Evolutionary conservation across 2,113 vertebrate species (phyloP).

Genomic region (Plectropomus leopardus): DNA sequence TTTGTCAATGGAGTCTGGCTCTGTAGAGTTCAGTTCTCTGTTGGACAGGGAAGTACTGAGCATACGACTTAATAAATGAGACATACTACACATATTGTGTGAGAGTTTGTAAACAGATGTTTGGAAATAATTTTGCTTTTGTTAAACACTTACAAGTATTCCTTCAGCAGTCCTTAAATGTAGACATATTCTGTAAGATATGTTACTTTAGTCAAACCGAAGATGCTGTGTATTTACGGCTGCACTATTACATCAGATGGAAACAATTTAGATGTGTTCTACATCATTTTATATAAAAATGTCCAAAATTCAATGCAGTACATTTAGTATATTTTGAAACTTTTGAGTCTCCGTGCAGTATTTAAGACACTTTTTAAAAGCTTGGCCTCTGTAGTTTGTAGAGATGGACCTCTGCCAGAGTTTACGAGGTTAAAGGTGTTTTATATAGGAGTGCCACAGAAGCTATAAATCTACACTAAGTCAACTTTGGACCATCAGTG

Average conservation of each 20-base stretch:
- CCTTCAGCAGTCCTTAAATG: neutral
- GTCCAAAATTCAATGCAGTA: neutral
- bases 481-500: conserved; percentile 11
- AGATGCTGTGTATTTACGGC: neutral
- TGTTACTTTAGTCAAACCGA: neutral
- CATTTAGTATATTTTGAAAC: neutral
- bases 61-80: too few species aligned
- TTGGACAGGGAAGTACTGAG: too few species aligned
- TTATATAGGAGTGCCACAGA: neutral
- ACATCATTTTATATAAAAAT: neutral
- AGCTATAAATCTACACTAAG: conserved; percentile 37
- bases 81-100: too few species aligned
- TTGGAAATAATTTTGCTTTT: too few species aligned
- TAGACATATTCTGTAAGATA: neutral
- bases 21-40: too few species aligned
- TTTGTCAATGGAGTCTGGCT: too few species aligned
- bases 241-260: neutral
- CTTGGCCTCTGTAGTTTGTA: neutral
- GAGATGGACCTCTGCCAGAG: neutral
- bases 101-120: too few species aligned
- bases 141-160: too few species aligned
- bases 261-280: neutral
- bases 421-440: conserved; percentile 9
- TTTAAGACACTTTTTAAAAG: neutral
- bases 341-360: neutral